A percentile compares a stretch with the other conserved stretches of the same genome.
These are phyloP conservation scores for Caenorhabditis inopinata DNA, from an alignment of 1,140 invertebrate genomes.

Conservation along the genomic window DNA sequence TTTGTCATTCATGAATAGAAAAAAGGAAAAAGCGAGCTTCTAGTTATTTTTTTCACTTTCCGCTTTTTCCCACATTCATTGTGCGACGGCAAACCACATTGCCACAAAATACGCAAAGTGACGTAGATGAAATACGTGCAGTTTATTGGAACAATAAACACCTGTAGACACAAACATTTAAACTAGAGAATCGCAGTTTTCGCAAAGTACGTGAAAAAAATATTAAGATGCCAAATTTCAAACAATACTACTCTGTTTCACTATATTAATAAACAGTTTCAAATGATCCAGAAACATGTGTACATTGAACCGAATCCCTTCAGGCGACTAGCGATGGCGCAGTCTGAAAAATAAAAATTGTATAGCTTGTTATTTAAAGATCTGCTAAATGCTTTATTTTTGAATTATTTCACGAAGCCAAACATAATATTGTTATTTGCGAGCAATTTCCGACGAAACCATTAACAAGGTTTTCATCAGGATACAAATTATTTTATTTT, in stretches of 20 bases:
- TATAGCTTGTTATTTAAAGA: background rate
- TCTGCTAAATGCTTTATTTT: too few species aligned
- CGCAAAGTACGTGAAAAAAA: background rate
- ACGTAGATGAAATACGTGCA: constrained; percentile 15
- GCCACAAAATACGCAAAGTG: background rate
- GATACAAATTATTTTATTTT: too few species aligned
- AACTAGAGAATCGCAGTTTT: background rate
- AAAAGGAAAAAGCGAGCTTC: background rate
- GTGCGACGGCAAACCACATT: background rate
- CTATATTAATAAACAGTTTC: background rate
- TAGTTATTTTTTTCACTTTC: background rate
- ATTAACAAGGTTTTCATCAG: too few species aligned
- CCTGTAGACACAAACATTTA: constrained; percentile 28
- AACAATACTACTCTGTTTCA: background rate
- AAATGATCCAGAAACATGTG: background rate
- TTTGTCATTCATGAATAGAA: constrained; percentile 17
- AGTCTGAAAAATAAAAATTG: constrained; percentile 36
- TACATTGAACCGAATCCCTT: background rate
- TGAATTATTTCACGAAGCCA: too few species aligned
- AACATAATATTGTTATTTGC: too few species aligned
- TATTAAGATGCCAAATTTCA: background rate
- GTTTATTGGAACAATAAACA: constrained; percentile 12
- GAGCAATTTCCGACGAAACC: too few species aligned
- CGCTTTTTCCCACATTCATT: background rate
- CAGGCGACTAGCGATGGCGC: constrained; percentile 24